These are phyloP conservation scores for Drosophila novamexicana DNA, from an alignment of 1,140 invertebrate species.

Conservation along the genomic window DNA sequence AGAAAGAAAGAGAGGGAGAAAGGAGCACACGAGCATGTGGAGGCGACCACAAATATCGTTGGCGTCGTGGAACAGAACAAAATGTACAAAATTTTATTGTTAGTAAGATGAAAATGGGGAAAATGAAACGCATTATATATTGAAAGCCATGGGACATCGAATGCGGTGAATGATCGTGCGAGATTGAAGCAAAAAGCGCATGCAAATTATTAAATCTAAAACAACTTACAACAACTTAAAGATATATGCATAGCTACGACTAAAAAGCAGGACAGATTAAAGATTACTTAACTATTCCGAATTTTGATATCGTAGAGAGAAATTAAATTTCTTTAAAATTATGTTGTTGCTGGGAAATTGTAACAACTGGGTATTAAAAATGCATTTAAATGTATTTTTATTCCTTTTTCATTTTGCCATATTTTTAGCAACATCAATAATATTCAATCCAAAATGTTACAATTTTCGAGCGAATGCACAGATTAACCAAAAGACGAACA, in stretches of 20 bases:
- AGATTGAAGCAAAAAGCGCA: slow-evolving; percentile 15
- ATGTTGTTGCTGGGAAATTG: too few species aligned
- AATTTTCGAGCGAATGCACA: not conserved
- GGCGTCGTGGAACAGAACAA: slow-evolving; percentile 51
- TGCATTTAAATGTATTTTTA: too few species aligned
- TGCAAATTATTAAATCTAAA: slow-evolving; percentile 23
- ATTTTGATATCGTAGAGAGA: not conserved
- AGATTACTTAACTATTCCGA: too few species aligned
- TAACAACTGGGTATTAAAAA: too few species aligned
- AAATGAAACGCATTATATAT: slow-evolving; percentile 48
- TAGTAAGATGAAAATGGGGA: slow-evolving; percentile 72
- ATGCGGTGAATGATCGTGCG: slow-evolving; percentile 52
- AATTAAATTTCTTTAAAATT: too few species aligned
- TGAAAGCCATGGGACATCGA: slow-evolving; percentile 38
- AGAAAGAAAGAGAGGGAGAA: slow-evolving; percentile 12
- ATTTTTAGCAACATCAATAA: too few species aligned
- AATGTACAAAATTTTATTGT: slow-evolving; percentile 78
- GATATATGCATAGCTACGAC: not conserved
- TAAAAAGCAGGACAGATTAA: not conserved
- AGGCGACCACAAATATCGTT: slow-evolving; percentile 31
- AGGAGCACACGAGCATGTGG: slow-evolving; percentile 15
- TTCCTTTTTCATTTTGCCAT: too few species aligned
- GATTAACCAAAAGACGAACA: not conserved
- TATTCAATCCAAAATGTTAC: not conserved
- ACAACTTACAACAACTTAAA: slow-evolving; percentile 10